phyloP scores from a whole-genome alignment of 1,140 invertebrate genomes.

The Scylla paramamosain region DNA sequence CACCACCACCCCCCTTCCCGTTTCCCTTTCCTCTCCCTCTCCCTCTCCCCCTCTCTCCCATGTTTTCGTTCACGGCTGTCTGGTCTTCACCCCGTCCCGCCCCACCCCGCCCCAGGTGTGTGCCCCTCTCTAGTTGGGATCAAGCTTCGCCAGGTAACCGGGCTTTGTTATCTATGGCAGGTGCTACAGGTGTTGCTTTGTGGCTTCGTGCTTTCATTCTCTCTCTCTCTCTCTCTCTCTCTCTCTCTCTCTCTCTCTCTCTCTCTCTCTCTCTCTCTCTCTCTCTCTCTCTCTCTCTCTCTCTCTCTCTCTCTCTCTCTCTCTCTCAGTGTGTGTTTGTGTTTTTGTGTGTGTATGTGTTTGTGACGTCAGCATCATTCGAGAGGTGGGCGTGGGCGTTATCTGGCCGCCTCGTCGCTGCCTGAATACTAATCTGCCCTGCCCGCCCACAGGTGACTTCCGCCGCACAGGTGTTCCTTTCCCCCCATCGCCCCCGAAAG shows the following conservation, averaged over 20 bases:
- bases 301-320: slow-evolving; percentile 46
- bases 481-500: no score
- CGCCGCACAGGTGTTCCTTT: no score
- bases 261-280: slow-evolving; percentile 25
- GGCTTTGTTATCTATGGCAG: not conserved
- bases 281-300: slow-evolving; percentile 29
- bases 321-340: not conserved
- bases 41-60: not conserved
- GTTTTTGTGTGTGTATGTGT: no score
- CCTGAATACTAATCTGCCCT: no score
- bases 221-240: not conserved
- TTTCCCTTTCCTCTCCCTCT: not conserved
- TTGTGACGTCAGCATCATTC: no score
- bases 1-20: not conserved
- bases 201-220: not conserved
- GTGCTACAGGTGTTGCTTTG: not conserved
- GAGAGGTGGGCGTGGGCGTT: no score
- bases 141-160: not conserved
- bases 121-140: not conserved
- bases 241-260: slow-evolving; percentile 9
- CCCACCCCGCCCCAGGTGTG: not conserved
- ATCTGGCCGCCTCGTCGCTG: no score
- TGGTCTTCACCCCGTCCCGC: no score
- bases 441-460: no score
- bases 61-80: no score